Conservation (phyloP, 2,797 vertebrate species). For the Pangasius larnaudii region DNA sequence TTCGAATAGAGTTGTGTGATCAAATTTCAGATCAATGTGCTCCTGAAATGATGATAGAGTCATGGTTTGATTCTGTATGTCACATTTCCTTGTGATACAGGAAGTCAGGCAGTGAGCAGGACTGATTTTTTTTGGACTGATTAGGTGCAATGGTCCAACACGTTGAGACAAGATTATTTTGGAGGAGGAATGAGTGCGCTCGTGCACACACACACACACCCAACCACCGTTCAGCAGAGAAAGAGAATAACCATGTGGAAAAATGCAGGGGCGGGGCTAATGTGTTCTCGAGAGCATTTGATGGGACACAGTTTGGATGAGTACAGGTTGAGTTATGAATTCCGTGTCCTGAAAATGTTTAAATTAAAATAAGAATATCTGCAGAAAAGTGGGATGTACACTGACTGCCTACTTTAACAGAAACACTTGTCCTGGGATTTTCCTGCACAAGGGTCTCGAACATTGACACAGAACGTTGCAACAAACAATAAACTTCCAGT, state of each 20-base stretch:
- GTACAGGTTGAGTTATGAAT: not conserved
- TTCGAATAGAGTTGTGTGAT: not conserved
- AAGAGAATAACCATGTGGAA: not conserved
- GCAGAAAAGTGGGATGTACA: no score
- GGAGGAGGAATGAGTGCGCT: not conserved
- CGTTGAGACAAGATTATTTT: not conserved
- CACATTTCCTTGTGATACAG: not conserved
- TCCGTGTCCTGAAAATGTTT: not conserved
- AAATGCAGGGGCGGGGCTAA: constrained; percentile 5
- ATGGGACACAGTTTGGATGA: not conserved
- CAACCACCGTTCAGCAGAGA: not conserved
- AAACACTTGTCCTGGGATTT: not conserved
- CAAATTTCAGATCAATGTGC: not conserved
- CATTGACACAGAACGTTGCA: not conserved
- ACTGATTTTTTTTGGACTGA: not conserved
- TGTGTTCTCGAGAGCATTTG: not conserved
- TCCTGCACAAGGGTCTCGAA: not conserved
- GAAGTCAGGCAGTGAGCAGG: not conserved
- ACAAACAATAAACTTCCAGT: not conserved
- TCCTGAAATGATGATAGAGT: not conserved
- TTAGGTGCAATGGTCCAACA: no score
- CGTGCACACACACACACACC: not conserved
- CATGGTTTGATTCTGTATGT: not conserved
- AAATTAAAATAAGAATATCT: not conserved
- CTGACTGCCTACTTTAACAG: not conserved